These are phyloP conservation scores for Protobothrops mucrosquamatus DNA, from an alignment of 2,113 vertebrate genomes.

Conservation along the genomic window DNA sequence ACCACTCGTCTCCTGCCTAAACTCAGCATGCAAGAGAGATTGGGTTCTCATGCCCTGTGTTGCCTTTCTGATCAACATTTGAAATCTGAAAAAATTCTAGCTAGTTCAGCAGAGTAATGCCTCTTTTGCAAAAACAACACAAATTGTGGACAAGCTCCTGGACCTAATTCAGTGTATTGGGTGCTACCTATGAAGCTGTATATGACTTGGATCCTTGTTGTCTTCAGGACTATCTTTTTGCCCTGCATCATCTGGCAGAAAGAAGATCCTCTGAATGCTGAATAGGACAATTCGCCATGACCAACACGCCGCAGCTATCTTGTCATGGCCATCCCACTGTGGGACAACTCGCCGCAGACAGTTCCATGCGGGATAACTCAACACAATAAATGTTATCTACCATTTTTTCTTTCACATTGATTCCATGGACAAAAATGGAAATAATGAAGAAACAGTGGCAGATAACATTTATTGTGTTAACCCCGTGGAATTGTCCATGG, in stretches of 20 bases:
- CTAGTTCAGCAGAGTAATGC: not conserved
- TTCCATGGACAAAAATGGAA: not conserved
- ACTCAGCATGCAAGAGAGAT: not conserved
- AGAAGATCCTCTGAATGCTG: not conserved
- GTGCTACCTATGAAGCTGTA: not conserved
- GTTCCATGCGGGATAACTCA: not conserved
- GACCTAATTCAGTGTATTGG: not conserved
- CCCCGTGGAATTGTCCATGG: not conserved
- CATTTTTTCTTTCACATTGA: not conserved
- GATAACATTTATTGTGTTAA: not conserved
- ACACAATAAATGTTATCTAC: not conserved
- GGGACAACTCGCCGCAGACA: not conserved
- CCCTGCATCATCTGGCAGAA: not conserved
- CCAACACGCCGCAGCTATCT: not conserved
- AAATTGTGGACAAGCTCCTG: not conserved
- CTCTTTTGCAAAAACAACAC: not conserved
- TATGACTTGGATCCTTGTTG: not conserved
- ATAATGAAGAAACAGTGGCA: not conserved
- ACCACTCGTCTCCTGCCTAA: not conserved
- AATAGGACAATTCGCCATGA: not conserved
- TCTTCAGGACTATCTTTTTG: not conserved
- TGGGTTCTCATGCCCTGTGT: not conserved
- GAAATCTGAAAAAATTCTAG: not conserved
- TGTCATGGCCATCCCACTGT: too few species aligned
- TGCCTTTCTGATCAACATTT: not conserved